phyloP scores from a whole-genome alignment of 2,888 invertebrate genomes.

The Onchidella celtica region DNA sequence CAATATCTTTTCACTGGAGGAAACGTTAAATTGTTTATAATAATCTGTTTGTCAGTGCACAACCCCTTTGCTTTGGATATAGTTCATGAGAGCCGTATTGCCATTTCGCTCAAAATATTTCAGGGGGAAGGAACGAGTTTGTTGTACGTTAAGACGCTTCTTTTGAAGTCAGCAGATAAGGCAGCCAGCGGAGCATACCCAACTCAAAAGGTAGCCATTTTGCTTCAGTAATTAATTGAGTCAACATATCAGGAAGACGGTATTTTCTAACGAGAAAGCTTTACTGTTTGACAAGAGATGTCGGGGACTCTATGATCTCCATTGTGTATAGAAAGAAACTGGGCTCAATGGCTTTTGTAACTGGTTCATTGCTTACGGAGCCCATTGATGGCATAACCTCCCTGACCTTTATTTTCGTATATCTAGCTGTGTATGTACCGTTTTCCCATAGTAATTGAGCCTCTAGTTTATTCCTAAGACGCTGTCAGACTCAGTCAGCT shows the following conservation, averaged over 20 bases:
- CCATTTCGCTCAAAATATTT: not conserved
- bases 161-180: conserved; percentile 8
- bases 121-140: not conserved
- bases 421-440: too few relatives aligned
- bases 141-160: not conserved
- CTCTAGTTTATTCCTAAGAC: too few relatives aligned
- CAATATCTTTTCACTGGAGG: not conserved
- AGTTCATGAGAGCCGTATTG: not conserved
- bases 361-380: too few relatives aligned
- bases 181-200: not conserved
- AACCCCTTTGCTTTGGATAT: not conserved
- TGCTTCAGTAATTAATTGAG: conserved; percentile 39
- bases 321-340: not conserved
- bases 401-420: not conserved
- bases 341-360: not conserved
- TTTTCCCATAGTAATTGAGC: too few relatives aligned
- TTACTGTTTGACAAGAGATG: conserved; percentile 30
- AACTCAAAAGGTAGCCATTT: not conserved
- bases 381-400: not conserved
- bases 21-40: conserved; percentile 15
- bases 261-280: conserved; percentile 13
- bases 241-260: conserved; percentile 3
- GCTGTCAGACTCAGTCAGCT: too few relatives aligned
- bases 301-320: not conserved
- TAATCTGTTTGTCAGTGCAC: not conserved